Conservation (phyloP, 1,140 invertebrate genomes). For the Trichoplusia ni region DNA sequence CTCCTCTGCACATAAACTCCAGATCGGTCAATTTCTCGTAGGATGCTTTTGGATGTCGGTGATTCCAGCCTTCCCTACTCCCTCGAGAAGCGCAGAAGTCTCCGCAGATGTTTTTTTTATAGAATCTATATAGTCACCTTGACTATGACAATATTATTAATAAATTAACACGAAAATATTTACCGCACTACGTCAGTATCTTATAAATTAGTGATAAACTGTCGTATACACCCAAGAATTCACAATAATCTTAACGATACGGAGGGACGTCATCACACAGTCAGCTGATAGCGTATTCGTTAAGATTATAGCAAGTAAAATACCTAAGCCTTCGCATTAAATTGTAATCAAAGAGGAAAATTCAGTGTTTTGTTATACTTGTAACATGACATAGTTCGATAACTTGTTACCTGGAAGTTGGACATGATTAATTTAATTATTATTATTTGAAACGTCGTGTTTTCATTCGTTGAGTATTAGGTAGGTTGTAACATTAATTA, state of each 20-base stretch:
- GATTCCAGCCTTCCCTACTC: too few species aligned
- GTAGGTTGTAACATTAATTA: too few species aligned
- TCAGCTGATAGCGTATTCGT: conserved; percentile 6
- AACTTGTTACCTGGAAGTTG: too few species aligned
- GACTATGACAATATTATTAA: neutral
- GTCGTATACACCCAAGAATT: neutral
- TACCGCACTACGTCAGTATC: neutral
- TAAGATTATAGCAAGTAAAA: neutral
- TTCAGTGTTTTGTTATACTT: neutral
- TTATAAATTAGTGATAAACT: neutral
- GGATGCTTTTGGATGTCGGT: too few species aligned
- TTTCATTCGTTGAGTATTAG: too few species aligned
- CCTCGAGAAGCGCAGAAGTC: too few species aligned
- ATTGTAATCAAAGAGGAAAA: neutral
- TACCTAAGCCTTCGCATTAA: neutral
- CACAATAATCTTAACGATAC: neutral
- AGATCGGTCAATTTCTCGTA: too few species aligned
- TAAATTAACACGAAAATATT: conserved; percentile 3
- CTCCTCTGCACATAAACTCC: too few species aligned
- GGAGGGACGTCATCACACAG: neutral
- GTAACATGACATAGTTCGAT: neutral
- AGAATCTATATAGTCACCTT: too few species aligned
- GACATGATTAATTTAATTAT: too few species aligned
- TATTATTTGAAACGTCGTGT: too few species aligned
- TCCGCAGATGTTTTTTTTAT: too few species aligned